Evolutionary conservation across 2,797 vertebrate species (phyloP), one percentile per base, ranked within the genome.

Genomic region (Euthynnus affinis): DNA sequence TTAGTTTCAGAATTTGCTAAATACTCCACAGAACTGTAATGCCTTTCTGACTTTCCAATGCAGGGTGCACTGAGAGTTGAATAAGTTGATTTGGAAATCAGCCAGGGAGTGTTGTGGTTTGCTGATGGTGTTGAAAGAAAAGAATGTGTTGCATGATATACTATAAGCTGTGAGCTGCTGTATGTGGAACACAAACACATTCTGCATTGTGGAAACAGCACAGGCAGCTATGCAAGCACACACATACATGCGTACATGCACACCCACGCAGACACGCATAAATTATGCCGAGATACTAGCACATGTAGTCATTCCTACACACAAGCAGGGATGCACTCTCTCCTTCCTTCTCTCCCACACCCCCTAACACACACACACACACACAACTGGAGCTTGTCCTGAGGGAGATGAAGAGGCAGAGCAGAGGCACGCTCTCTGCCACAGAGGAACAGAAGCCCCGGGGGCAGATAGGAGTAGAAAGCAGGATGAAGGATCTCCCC

Each of bases 401-500:
- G 67, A 42, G 86, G 89, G 80, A 87, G 74, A 80, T 72, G 85
- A 74, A 76, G 78, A 89, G 80, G 80, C 80, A 80, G 75, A 84
- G 88, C 48, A 29, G 64, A 75, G 57, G 76, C 81, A 42, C 23
- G 17, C 59, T 83, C 63, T 71, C 53, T 82, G 75, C 78, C 75
- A 73, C 51, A 58, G 80, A 90, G 74, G 78, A 84, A 68, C 64
- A 84, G 65, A 71, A 81, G 75, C 88, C 88, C 87, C n/a, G 14
- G 32, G 78, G 88, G 78, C 70, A 81, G 86, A 89, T 73, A 76
- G 82, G 72, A 81, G 81, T 61, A 88, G 82, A 89, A 78, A 90
- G 82, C 37, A 78, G 80, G 76, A 91, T 89, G 87, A 90, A 88
- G 89, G 75, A 88, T 90, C 89, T 89, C 73, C 84, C 83, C 89